These are phyloP conservation scores for Centroberyx gerrardi DNA, from an alignment of 2,797 vertebrate genomes.

Conservation along the genomic window DNA sequence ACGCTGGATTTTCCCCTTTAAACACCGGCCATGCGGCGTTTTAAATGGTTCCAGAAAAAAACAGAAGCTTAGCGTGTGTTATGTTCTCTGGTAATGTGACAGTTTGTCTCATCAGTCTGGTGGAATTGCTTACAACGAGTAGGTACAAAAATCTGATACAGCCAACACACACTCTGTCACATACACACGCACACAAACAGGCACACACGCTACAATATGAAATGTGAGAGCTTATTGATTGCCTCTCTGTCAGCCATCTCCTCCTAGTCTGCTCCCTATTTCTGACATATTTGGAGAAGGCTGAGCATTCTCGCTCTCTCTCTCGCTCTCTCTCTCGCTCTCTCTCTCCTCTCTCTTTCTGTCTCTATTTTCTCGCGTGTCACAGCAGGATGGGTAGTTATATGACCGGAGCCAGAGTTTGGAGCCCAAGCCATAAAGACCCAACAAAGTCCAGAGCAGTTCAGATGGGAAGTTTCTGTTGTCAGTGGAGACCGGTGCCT, in stretches of 20 bases:
- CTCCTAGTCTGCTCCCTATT: slow-evolving; percentile 51
- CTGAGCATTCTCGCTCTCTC: slow-evolving; percentile 40
- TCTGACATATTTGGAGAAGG: slow-evolving; percentile 63
- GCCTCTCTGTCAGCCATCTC: slow-evolving; percentile 62
- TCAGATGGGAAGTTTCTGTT: no score
- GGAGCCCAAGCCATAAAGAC: no score
- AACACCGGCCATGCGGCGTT: not conserved
- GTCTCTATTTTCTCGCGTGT: slow-evolving; percentile 24
- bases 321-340: slow-evolving; percentile 23
- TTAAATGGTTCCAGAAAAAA: not conserved
- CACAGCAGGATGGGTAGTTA: not conserved
- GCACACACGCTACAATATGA: slow-evolving; percentile 42
- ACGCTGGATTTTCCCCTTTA: slow-evolving; percentile 1
- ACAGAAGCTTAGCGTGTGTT: not conserved
- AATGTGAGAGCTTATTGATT: slow-evolving; percentile 78
- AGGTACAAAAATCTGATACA: slow-evolving; percentile 41
- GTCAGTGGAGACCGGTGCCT: no score
- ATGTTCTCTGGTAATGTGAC: slow-evolving; percentile 47
- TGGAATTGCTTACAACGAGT: slow-evolving; percentile 47
- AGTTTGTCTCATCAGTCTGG: slow-evolving; percentile 57
- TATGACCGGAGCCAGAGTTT: not conserved
- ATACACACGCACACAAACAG: slow-evolving; percentile 19
- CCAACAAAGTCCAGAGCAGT: no score
- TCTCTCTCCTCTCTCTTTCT: slow-evolving; percentile 14
- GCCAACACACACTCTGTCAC: slow-evolving; percentile 7